Base-by-base conservation (phyloP, 1,140 invertebrate species). In the Calosoma granatense region DNA sequence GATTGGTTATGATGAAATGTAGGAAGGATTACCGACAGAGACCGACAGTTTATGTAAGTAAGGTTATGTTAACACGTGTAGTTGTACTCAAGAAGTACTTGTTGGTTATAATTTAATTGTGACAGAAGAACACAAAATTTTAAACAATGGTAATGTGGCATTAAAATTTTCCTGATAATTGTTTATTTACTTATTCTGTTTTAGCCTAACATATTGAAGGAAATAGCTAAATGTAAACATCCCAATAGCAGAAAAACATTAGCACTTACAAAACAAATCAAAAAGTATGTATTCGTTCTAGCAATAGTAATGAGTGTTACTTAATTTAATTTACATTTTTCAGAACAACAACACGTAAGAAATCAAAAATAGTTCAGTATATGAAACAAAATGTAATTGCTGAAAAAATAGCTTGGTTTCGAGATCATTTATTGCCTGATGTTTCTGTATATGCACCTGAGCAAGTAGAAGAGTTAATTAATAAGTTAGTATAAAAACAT, bases 221-320 rank as follows among this genome's bases (percentile, higher is more conserved):
- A 77, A 59, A 58, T 84, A 14, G 70, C 77, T 20, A 80, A 84
- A 68, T 74, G 79, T 53, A 86, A 86, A 64, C 87, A 90, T 73
- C 87, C 87, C 6, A 87, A 87, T 64, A 88, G 86, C 60, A 78
- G 87, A 61, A 88, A 88, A 74, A 84, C 84, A 1, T 75, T 80
- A 59, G 81, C 84, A 12, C 69, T 88, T 23, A 74, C 76, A 1
- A 86, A 82, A 66, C 82, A 86, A 66, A 72, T 81, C 11, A 81
- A 81, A 54, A 85, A 74, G 77, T 79, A 72, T 64, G 58, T 60
- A 52, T 59, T 56, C 20, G 14, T 36, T 19, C 55, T 21, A 11
- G 20, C 54, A 11, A 20, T n/a, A n/a, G n/a, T n/a, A n/a, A n/a
- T n/a, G n/a, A n/a, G n/a, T n/a, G n/a, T n/a, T n/a, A n/a, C 57